These are phyloP conservation scores for Carpatolechia fugitivella DNA, from an alignment of 2,888 invertebrate species.

Conservation along the genomic window DNA sequence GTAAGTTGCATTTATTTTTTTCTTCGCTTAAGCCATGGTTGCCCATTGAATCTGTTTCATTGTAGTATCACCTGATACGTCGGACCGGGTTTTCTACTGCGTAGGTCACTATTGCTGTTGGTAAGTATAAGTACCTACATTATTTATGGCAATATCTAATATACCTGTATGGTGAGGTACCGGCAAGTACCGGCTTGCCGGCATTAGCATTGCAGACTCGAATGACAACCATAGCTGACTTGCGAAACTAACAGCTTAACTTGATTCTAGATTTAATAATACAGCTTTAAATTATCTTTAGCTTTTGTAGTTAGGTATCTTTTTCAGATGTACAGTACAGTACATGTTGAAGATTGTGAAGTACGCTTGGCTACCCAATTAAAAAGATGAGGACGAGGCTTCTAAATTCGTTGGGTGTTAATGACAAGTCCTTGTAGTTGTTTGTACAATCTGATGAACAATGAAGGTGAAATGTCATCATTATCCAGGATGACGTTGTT, in stretches of 20 bases:
- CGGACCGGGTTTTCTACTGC: conserved; percentile 37
- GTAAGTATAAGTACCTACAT: background rate
- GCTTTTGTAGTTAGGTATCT: background rate
- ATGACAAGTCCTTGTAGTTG: conserved; percentile 4
- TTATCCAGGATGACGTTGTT: conserved; percentile 1
- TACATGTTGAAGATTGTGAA: too few relatives aligned
- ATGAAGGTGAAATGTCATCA: conserved; percentile 11
- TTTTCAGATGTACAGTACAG: background rate
- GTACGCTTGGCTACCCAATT: background rate
- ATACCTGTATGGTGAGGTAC: background rate
- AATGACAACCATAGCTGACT: conserved; percentile 15
- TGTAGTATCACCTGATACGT: conserved; percentile 22
- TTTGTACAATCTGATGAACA: conserved; percentile 8
- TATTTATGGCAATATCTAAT: background rate
- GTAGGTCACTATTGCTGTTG: conserved; percentile 30
- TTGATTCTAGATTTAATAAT: background rate
- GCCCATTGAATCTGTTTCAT: conserved; percentile 8
- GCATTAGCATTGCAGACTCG: background rate
- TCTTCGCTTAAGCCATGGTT: background rate
- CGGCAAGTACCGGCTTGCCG: conserved; percentile 7
- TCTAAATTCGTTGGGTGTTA: background rate
- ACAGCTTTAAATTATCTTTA: background rate
- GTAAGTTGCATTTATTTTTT: conserved; percentile 49
- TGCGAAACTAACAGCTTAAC: conserved; percentile 1
- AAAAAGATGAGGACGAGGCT: background rate